These are phyloP conservation scores for Osmerus eperlanus DNA, from an alignment of 2,113 vertebrate species.

Conservation along the genomic window DNA sequence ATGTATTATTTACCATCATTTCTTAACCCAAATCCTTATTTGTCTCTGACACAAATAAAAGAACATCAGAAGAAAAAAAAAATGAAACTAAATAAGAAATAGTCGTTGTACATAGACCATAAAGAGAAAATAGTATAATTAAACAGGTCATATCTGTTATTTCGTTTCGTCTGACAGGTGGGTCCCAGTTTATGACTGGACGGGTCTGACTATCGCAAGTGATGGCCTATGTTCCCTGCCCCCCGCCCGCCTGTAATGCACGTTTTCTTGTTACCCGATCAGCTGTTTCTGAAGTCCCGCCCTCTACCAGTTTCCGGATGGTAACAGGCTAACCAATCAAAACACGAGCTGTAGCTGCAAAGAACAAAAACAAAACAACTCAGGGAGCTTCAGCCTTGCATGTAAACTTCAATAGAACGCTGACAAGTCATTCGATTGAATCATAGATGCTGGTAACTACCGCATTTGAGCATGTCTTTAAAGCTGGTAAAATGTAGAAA, in stretches of 20 bases:
- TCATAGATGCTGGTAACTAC: not conserved
- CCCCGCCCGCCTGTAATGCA: conserved; percentile 61
- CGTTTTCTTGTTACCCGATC: conserved; percentile 77
- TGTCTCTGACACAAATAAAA: too few relatives aligned
- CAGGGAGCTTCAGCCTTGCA: conserved; percentile 54
- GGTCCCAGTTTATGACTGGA: not conserved
- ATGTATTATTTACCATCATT: too few relatives aligned
- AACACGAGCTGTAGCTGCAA: conserved; percentile 72
- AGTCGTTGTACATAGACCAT: too few relatives aligned
- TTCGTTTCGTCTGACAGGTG: not conserved
- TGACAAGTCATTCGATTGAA: not conserved
- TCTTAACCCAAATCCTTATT: too few relatives aligned
- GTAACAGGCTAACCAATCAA: conserved; percentile 92
- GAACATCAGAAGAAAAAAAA: too few relatives aligned
- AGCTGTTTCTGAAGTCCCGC: conserved; percentile 78
- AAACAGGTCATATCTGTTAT: too few relatives aligned
- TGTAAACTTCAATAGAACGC: conserved; percentile 40
- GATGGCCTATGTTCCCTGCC: conserved; percentile 26
- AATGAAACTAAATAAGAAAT: too few relatives aligned
- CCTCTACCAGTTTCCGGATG: conserved; percentile 87
- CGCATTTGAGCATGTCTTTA: not conserved
- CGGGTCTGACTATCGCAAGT: not conserved
- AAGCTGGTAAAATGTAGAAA: too few relatives aligned
- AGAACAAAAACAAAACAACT: conserved; percentile 75
- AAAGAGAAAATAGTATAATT: too few relatives aligned